Evolutionary conservation across 2,888 invertebrate genomes (phyloP), one percentile per base, ranked within the genome.

Genomic region (Alviniconcha strummeri): DNA sequence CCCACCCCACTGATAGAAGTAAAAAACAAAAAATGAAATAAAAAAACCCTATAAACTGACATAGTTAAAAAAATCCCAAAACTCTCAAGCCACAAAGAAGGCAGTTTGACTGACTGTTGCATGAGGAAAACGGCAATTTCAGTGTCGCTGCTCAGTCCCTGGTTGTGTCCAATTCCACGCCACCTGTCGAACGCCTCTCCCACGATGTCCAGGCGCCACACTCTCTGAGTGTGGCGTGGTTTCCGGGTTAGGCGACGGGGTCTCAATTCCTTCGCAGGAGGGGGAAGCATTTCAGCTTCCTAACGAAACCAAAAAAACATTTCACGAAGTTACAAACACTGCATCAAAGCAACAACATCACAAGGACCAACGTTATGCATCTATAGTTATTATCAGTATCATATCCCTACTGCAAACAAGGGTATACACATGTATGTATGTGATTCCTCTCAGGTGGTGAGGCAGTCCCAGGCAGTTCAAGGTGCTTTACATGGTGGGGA

Each of bases 71-170:
- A 36, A 36, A 36, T 36, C 36, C n/a, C n/a, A n/a, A 36, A 36
- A 36, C 36, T 36, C 36, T 1, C 0, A 36, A 36, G 36, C 36
- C 36, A 36, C 36, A 36, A 36, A 3, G 36, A 36, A 36, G 36
- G 36, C 36, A 36, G 36, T 13, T 19, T 7, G 4, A 76, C 82
- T 82, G 19, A 82, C 82, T 82, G 82, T 64, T 82, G 77, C 57
- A 82, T 69, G 55, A 82, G 82, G 75, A 82, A 82, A 77, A 67
- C 69, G 6, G 82, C 82, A 9, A 82, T 77, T 19, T 82, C 82
- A 57, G 82, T 77, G 54, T 82, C 82, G 19, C 9, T 77, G 36
- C 69, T 57, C 64, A 82, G 19, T 5, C 77, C 77, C 71, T 77
- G 69, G 5, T 36, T 15, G 17, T 56, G 54, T 5, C 82, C 82